phyloP scores from a whole-genome alignment of 2,888 invertebrate genomes.

The Tiphia femorata region DNA sequence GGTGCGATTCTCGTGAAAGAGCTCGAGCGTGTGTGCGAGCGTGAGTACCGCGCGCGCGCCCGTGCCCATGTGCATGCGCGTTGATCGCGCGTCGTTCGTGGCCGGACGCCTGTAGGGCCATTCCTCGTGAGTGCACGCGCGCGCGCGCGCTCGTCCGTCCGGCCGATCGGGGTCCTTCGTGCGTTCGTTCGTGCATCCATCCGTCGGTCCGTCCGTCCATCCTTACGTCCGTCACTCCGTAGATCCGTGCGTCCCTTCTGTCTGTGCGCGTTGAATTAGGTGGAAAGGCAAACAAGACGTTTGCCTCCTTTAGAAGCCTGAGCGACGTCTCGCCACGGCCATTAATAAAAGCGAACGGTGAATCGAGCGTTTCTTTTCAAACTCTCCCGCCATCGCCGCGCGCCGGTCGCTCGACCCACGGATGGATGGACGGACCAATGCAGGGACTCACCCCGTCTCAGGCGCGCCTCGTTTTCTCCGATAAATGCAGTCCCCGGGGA shows the following conservation, averaged over 20 bases:
- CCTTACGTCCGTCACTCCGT: slow-evolving; percentile 10
- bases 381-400: too few relatives aligned
- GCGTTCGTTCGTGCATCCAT: too few relatives aligned
- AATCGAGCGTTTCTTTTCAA: slow-evolving; percentile 21
- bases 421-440: too few relatives aligned
- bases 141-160: slow-evolving; percentile 10
- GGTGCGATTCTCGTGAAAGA: slow-evolving; percentile 55
- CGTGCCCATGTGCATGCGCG: slow-evolving; percentile 6
- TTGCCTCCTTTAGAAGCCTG: slow-evolving; percentile 33
- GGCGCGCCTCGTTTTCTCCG: too few relatives aligned
- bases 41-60: neutral
- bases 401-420: too few relatives aligned
- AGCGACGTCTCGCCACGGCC: slow-evolving; percentile 38
- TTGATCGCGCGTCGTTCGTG: slow-evolving; percentile 19
- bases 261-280: slow-evolving; percentile 43
- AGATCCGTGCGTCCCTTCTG: neutral
- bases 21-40: slow-evolving; percentile 17
- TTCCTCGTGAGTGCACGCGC: slow-evolving; percentile 13
- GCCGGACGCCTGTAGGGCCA: neutral
- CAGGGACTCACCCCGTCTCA: too few relatives aligned
- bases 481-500: too few relatives aligned
- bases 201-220: neutral
- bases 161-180: too few relatives aligned
- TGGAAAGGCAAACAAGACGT: slow-evolving; percentile 50
- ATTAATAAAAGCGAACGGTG: slow-evolving; percentile 45